Evolutionary conservation across 2,888 invertebrate genomes (phyloP), one percentile per base, ranked within the genome.

Genomic region (Cancer borealis): DNA sequence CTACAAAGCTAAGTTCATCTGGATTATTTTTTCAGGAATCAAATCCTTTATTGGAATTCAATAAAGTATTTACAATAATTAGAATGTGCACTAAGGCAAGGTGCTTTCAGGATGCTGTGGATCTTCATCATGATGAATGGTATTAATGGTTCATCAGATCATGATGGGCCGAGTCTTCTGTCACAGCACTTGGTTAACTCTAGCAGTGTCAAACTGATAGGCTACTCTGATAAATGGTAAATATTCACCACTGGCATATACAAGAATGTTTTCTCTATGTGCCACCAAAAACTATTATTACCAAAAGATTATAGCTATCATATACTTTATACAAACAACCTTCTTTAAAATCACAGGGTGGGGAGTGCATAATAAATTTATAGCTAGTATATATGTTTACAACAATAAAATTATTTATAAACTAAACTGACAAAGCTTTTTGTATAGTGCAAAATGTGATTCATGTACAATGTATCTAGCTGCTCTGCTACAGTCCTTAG

Each of bases 281-380:
- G 93, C 89, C 93, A 93, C 88, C 93, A 93, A 91, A 93, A 93
- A 45, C 94, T 94, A 94, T 94, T 92, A 92, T 92, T 92, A 94
- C 92, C 91, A 94, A 94, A 79, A 94, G 92, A 88, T 94, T 94
- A 91, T 91, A 73, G 73, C 66, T 73, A 94, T 91, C 91, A 94
- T 93, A 88, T 93, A 93, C 90, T 93, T 91, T 93, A 84, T 87
- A 87, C 93, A 93, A 88, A 89, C 93, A 93, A 93, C 54, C 89
- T 93, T 92, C 46, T 91, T 73, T 92, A 84, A 90, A 93, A 54
- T 91, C 84, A 93, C 66, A 84, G 93, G 93, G 93, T 93, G 93
- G 93, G 87, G 45, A 46, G 93, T 91, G 91, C 91, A 91, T 91
- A 66, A 93, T 84, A 90, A 90, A 49, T 90, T 26, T 90, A 54